Base-by-base conservation (phyloP, 2,797 vertebrate genomes). In the Rhynchotus rufescens region DNA sequence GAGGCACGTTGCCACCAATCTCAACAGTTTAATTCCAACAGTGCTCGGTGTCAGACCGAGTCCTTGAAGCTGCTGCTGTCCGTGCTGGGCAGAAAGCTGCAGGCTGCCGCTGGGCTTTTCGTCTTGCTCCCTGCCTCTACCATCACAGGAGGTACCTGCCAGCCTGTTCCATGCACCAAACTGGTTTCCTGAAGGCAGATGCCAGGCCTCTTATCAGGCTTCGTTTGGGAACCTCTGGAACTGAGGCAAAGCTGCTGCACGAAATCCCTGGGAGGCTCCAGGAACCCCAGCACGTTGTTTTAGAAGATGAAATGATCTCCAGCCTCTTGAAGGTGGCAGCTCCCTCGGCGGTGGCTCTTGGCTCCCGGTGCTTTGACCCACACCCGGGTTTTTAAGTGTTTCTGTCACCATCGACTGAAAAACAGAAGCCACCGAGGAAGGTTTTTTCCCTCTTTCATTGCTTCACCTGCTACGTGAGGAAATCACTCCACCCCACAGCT, bases 51-150 rank as follows among this genome's bases (percentile, higher is more conserved):
- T 89, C 90, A 90, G 61, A 92, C 79, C n/a, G 86, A 92, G 88
- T 66, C 86, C 93, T 95, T 96, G 92, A 93, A 94, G 93, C 86
- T 23, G 12, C 73, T 85, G 40, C 74, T 71, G 38, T 21, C 75
- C 88, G 86, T 75, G 78, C 80, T 14, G 72, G 82, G 89, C 86
- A 80, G 84, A 82, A 65, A 89, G 85, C 89, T 81, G 77, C 87
- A 84, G 82, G 90, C 86, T 90, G 91, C 93, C 15, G 0, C 3
- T 0, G 11, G 8, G 71, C 25, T 89, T 96, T 92, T 94, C 77
- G 81, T 96, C 95, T 91, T 49, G 44, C 68, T 89, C 79, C 77
- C 87, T 60, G 76, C 81, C 79, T 76, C 86, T 87, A 86, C 84
- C 74, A 47, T 59, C 68, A 68, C 86, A 91, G 0, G 12, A 83